Evolutionary conservation across 2,888 invertebrate genomes (phyloP).

Genomic region (Gymnosoma rotundatum): DNA sequence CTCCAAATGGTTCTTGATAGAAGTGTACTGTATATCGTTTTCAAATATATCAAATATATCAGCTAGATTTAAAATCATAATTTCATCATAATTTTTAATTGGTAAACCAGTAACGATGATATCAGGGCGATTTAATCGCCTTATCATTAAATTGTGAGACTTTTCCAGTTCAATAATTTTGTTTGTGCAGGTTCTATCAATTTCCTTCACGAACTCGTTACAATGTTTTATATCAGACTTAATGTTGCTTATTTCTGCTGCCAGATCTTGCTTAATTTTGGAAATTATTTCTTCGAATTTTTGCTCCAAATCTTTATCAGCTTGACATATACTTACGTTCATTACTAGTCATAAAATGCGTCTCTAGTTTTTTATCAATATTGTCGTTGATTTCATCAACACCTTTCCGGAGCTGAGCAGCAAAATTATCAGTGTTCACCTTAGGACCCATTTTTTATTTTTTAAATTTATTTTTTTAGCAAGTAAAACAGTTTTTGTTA

Average conservation of each 20-base stretch:
- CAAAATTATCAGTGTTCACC: neutral
- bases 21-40: neutral
- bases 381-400: neutral
- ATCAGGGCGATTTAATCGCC: neutral
- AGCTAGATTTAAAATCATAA: neutral
- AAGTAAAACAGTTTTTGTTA: too few species aligned
- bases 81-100: neutral
- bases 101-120: neutral
- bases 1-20: neutral
- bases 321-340: neutral
- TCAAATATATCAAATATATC: neutral
- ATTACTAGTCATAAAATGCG: neutral
- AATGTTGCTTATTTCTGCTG: neutral
- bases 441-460: neutral
- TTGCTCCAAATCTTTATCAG: neutral
- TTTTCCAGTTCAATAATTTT: conserved; percentile 7
- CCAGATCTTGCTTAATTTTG: neutral
- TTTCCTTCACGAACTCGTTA: conserved; percentile 1
- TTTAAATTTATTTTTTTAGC: too few species aligned
- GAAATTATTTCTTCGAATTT: neutral
- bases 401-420: neutral
- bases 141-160: neutral
- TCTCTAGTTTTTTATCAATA: neutral
- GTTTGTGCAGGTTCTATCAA: neutral
- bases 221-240: conserved; percentile 4